Evolutionary conservation across 1,140 invertebrate genomes (phyloP), one percentile per base, ranked within the genome.

Genomic region (Neodiprion virginianus): DNA sequence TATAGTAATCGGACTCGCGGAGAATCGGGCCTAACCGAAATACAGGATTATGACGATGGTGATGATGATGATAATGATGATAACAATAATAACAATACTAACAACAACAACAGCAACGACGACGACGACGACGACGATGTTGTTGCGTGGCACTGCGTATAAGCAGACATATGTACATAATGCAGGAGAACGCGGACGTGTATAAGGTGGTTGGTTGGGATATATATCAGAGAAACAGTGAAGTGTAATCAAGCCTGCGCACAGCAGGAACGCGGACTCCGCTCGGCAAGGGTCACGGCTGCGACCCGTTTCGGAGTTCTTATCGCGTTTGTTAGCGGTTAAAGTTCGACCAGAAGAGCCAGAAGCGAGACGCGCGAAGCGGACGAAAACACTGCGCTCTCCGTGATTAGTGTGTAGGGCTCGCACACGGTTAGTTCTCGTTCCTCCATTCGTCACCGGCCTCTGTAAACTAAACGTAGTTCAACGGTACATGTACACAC

Each of bases 271-370:
- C 28, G 53, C 53, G 53, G n/a, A 17, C 53, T 14, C 53, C 53
- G 53, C 11, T 40, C n/a, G 48, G 76, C 76, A 86, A 85, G 86
- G 86, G 85, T 87, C 85, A 86, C 77, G 86, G 85, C 85, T 87
- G 80, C 83, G 86, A 88, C 86, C 86, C 82, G 83, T 83, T 87
- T 87, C 79, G 77, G 77, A 75, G 10, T 21, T n/a, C n/a, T 21
- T 7, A 17, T 67, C 40, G 17, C 50, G 49, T 70, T 21, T 65
- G 61, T 72, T 8, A 75, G 72, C 69, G 69, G 48, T 61, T 23
- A 65, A 21, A 73, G 73, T 69, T 69, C 68, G 10, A 67, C 73
- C 49, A 73, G 17, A 23, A 21, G 12, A 14, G 61, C 53, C n/a
- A 61, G 17, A 17, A 40, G 67, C 67, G 28, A 53, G 50, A 68